Percentiles rank a stretch among this genome's conserved stretches.
These are phyloP conservation scores for Hyalella azteca DNA, from an alignment of 2,888 invertebrate genomes.

Conservation along the genomic window DNA sequence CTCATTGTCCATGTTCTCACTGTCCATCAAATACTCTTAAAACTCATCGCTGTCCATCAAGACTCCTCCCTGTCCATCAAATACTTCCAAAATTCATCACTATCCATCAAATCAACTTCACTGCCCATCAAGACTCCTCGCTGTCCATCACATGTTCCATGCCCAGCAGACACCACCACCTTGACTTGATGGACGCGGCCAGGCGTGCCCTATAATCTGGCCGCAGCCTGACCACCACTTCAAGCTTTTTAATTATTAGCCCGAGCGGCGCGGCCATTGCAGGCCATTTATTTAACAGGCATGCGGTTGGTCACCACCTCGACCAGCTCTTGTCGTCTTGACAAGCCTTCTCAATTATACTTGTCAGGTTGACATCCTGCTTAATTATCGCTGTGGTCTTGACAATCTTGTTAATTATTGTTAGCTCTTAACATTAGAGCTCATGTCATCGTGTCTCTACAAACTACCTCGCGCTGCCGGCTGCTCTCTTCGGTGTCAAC, in stretches of 20 bases:
- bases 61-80: too few species aligned
- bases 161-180: background rate
- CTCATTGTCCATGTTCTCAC: too few species aligned
- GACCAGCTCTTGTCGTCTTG: background rate
- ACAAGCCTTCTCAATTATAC: background rate
- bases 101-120: too few species aligned
- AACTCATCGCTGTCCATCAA: too few species aligned
- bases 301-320: slow-evolving; percentile 1
- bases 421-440: slow-evolving; percentile 17
- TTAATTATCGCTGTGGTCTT: background rate
- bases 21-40: too few species aligned
- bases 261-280: background rate
- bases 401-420: slow-evolving; percentile 18
- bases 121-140: too few species aligned
- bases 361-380: background rate
- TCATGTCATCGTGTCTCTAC: background rate
- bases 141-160: too few species aligned
- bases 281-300: slow-evolving; percentile 16
- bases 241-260: background rate
- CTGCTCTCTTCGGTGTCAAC: too few species aligned
- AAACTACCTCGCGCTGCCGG: background rate
- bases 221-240: background rate
- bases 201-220: slow-evolving; percentile 11
- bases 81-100: too few species aligned
- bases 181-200: slow-evolving; percentile 5